Percentiles rank a stretch among this genome's conserved stretches.
Evolutionary conservation across 2,797 vertebrate species (phyloP).

Genomic region (Glossophaga mutica): DNA sequence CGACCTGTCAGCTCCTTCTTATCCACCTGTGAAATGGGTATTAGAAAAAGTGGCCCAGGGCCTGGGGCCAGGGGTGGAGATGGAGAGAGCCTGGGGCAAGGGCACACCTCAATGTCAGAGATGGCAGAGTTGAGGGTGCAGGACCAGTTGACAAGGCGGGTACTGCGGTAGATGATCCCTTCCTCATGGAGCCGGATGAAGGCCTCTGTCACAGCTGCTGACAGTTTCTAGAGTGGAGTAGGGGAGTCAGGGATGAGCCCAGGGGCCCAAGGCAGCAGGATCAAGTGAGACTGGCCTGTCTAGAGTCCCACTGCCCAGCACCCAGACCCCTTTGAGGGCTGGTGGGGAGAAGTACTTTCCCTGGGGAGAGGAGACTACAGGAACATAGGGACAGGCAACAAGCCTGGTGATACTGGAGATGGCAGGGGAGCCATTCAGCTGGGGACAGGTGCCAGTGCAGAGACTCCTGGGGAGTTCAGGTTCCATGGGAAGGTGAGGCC

Average conservation of each 20-base stretch:
- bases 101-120: constrained; percentile 90
- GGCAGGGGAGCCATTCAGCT: background rate
- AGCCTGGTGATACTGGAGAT: background rate
- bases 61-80: background rate
- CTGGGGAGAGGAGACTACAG: background rate
- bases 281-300: background rate
- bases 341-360: background rate
- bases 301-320: background rate
- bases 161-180: constrained; percentile 93
- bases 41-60: background rate
- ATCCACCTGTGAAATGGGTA: constrained; percentile 86
- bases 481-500: background rate
- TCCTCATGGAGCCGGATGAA: constrained; percentile 92
- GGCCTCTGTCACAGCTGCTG: constrained; percentile 90
- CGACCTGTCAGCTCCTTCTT: constrained; percentile 91
- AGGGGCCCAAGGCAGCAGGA: background rate
- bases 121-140: constrained; percentile 94
- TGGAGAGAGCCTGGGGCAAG: too few relatives aligned
- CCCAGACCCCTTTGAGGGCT: background rate
- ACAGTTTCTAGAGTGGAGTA: constrained; percentile 87
- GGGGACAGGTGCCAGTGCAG: background rate
- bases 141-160: constrained; percentile 96
- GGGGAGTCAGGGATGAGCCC: background rate
- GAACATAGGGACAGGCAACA: background rate
- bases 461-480: background rate